phyloP scores from a whole-genome alignment of 2,113 vertebrate genomes.

The Oncorhynchus nerka region DNA sequence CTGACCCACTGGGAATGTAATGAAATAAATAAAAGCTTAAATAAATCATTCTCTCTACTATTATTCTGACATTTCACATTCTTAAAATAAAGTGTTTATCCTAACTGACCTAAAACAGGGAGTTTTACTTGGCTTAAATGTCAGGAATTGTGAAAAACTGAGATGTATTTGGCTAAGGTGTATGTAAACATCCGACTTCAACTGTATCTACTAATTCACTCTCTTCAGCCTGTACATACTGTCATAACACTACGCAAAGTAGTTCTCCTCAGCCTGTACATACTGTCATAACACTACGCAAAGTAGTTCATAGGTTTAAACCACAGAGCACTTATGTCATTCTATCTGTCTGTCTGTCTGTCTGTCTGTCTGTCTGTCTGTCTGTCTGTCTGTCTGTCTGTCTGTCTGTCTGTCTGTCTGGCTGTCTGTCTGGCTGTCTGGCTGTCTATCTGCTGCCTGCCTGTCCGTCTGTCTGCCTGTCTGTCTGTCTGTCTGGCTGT shows the following conservation, averaged over 20 bases:
- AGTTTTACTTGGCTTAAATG: too few relatives aligned
- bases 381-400: neutral
- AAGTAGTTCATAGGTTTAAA: too few relatives aligned
- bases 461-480: neutral
- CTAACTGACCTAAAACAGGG: too few relatives aligned
- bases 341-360: neutral
- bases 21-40: too few relatives aligned
- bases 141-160: too few relatives aligned
- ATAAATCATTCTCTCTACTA: too few relatives aligned
- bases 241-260: neutral
- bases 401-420: too few relatives aligned
- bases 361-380: neutral
- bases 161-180: too few relatives aligned
- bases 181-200: neutral
- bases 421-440: too few relatives aligned
- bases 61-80: too few relatives aligned
- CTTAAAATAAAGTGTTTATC: too few relatives aligned
- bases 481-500: constrained; percentile 65
- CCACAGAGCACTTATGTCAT: constrained; percentile 1
- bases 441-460: neutral
- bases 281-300: neutral
- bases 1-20: too few relatives aligned
- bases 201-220: neutral
- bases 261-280: neutral
- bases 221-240: neutral